These are phyloP conservation scores for Cerastis leucographa DNA, from an alignment of 2,888 invertebrate genomes.

Conservation along the genomic window DNA sequence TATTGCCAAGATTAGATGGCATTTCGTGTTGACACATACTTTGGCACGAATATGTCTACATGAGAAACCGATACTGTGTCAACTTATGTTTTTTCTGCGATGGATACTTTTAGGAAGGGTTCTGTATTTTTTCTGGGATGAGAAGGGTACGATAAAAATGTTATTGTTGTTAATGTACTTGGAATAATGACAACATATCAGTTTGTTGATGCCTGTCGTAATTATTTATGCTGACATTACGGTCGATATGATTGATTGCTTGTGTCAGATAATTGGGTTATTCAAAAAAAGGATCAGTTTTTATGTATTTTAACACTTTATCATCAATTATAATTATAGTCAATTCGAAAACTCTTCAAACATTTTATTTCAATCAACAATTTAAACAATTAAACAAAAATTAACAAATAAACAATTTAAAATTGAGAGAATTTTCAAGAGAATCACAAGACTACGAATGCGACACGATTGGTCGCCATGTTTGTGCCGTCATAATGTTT, in stretches of 20 bases:
- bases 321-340: too few relatives aligned
- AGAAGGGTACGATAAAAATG: constrained; percentile 6
- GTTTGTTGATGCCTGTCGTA: background rate
- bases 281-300: too few relatives aligned
- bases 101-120: constrained; percentile 26
- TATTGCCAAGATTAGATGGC: constrained; percentile 65
- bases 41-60: constrained; percentile 54
- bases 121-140: constrained; percentile 1
- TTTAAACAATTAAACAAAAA: too few relatives aligned
- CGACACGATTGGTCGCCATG: too few relatives aligned
- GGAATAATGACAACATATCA: background rate
- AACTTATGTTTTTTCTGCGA: constrained; percentile 41
- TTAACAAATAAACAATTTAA: too few relatives aligned
- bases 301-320: too few relatives aligned
- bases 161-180: background rate
- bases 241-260: background rate
- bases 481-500: too few relatives aligned
- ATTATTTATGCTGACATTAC: background rate
- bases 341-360: too few relatives aligned
- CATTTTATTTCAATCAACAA: too few relatives aligned
- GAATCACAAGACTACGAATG: too few relatives aligned
- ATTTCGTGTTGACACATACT: constrained; percentile 68
- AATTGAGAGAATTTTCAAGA: too few relatives aligned
- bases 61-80: constrained; percentile 40
- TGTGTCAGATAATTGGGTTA: background rate